Base-by-base conservation (phyloP, 1,140 invertebrate species). In the Drosophila murphyi region DNA sequence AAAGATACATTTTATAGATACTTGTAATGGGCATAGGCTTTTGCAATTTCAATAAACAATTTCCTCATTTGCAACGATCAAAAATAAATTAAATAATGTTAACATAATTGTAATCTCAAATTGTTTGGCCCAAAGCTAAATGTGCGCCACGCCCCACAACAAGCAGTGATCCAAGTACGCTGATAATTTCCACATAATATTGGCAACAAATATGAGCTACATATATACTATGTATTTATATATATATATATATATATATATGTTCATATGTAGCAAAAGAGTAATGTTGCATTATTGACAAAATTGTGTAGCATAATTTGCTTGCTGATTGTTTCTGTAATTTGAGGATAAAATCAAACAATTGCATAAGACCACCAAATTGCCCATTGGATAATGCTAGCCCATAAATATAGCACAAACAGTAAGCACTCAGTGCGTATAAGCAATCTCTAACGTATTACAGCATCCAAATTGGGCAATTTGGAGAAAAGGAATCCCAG, bases 61-160 rank as follows among this genome's bases (percentile, higher is more conserved):
- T 59, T 72, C 67, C 59, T 68, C 43, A 50, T 69, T 35, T 41
- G 56, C 51, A 39, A 12, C 34, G 62, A 57, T 57, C 56, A 35
- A 59, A 72, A 82, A 52, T 82, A 82, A 82, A 82, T 78, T 37
- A 70, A 72, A 78, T 74, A 55, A 74, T 78, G 61, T 70, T 82
- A 82, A 78, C 75, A 62, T 74, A 70, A 70, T 82, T 65, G 61
- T 63, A 47, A 82, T 82, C 79, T 71, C 5, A 59, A 73, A 73
- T 73, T 73, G 71, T 72, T 73, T 61, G 48, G 63, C 62, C 70
- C 70, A 72, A 39, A 72, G 62, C 62, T 12, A 68, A 77, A 47
- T 56, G 55, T 63, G 48, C 10, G 41, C 57, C 62, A 80, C 79
- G 63, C 50, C 55, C 41, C 29, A 6, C 39, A 45, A 34, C 45